Evolutionary conservation across 2,888 invertebrate species (phyloP).

Genomic region (Nomada lathburiana): DNA sequence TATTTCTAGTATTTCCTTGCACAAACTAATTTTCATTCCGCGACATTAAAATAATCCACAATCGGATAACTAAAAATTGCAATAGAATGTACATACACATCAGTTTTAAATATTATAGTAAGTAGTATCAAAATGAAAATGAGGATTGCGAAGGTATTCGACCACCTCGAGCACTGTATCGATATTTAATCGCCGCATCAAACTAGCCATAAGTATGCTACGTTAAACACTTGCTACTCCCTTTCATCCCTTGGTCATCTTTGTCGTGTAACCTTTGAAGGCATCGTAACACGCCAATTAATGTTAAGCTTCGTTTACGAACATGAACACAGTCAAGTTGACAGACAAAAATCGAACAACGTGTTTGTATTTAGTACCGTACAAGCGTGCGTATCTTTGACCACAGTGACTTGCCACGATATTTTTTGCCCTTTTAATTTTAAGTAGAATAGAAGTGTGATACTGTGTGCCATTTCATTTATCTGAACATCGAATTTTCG

Average conservation of each 20-base stretch:
- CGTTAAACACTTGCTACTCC: neutral
- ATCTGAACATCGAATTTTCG: too few relatives aligned
- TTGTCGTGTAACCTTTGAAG: constrained; percentile 4
- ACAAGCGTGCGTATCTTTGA: constrained; percentile 1
- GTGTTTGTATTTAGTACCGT: neutral
- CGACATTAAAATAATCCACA: too few relatives aligned
- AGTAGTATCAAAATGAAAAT: neutral
- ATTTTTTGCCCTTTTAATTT: neutral
- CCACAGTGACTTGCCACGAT: neutral
- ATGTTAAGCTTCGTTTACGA: constrained; percentile 1
- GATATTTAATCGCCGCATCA: neutral
- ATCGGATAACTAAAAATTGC: too few relatives aligned
- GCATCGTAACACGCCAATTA: constrained; percentile 3
- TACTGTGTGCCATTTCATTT: too few relatives aligned
- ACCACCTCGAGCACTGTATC: neutral
- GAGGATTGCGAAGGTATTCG: neutral
- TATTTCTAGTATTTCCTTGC: neutral
- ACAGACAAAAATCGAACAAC: constrained; percentile 14
- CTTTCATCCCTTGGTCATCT: neutral
- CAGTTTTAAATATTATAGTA: too few relatives aligned
- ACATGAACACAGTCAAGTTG: neutral
- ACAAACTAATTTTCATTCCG: neutral
- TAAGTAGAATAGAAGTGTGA: too few relatives aligned
- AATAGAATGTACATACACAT: too few relatives aligned
- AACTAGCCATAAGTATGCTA: neutral